Evolutionary conservation across 2,888 invertebrate genomes (phyloP), one percentile per base, ranked within the genome.

Genomic region (Meghimatium bilineatum): DNA sequence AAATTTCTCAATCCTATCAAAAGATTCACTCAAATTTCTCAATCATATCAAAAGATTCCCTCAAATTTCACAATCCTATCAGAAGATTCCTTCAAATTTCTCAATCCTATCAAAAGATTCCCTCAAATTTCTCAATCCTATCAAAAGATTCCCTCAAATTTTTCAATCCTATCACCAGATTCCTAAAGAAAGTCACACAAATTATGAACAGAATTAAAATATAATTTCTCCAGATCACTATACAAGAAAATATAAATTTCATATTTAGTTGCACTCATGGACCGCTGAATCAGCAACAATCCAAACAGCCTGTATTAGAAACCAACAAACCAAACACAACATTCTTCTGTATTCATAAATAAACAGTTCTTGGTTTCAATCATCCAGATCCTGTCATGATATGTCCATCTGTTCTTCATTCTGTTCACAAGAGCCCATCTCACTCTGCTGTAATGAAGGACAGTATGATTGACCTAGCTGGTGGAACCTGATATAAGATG

Each of bases 391-490:
- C 10, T 34, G 38, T 80, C 80, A 80, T n/a, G 71, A 72, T 38
- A 80, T 72, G 72, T 80, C 80, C 80, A 80, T 80, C 60, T 80
- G 80, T 60, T 80, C 80, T 67, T 80, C 80, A 26, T 5, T 26
- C 38, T 72, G 71, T 36, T 56, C 56, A 72, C 80, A 80, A 36
- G 36, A 14, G 14, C 2, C 44, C 38, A 26, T 0, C 1, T 12
- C 63, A 29, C 77, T 44, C 23, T 76, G 76, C 10, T 60, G 34
- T 26, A 20, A 29, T 1, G 66, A 29, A 44, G 8, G 14, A 34
- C 38, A 36, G 29, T 17, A 36, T 38, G 38, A 14, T 6, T 60
- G 77, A 29, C 44, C 44, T 66, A 77, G 66, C 36, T 77, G 77
- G 60, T 26, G 0, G 26, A 36, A 12, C 8, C 32, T 14, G 26